Evolutionary conservation across 2,888 invertebrate genomes (phyloP).

Genomic region (Troides aeacus): DNA sequence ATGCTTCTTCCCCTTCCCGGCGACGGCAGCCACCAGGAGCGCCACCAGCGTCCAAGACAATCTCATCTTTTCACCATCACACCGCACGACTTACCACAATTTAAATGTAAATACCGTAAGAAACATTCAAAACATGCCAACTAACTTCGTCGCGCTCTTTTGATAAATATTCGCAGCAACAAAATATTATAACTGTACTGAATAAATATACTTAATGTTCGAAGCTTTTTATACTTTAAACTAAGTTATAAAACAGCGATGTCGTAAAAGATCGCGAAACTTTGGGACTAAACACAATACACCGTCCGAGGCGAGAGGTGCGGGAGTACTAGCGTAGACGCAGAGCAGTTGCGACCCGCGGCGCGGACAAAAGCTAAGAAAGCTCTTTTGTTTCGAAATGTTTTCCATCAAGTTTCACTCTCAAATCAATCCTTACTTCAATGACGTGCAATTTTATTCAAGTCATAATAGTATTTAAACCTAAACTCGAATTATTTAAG

Average conservation of each 20-base stretch:
- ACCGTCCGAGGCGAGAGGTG: conserved; percentile 8
- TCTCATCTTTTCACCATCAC: conserved; percentile 52
- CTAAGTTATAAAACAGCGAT: neutral
- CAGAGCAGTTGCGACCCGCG: too few species aligned
- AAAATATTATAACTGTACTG: too few species aligned
- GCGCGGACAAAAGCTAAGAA: neutral
- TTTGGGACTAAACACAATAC: neutral
- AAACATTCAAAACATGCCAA: conserved; percentile 2
- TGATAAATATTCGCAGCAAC: too few species aligned
- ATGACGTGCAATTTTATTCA: too few species aligned
- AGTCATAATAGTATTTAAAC: neutral
- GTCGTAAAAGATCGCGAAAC: conserved; percentile 24
- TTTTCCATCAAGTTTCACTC: neutral
- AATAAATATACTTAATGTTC: too few species aligned
- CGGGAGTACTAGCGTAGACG: conserved; percentile 5
- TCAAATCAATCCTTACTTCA: neutral
- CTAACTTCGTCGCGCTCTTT: neutral
- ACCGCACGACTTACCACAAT: conserved; percentile 32
- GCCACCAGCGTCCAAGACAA: conserved; percentile 49
- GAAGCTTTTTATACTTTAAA: neutral
- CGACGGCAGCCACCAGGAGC: conserved; percentile 56
- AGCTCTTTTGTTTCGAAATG: neutral
- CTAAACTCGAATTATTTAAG: neutral
- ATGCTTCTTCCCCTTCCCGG: conserved; percentile 64
- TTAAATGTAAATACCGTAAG: neutral